phyloP scores from a whole-genome alignment of 1,140 invertebrate species.

The Drosophila kikkawai region DNA sequence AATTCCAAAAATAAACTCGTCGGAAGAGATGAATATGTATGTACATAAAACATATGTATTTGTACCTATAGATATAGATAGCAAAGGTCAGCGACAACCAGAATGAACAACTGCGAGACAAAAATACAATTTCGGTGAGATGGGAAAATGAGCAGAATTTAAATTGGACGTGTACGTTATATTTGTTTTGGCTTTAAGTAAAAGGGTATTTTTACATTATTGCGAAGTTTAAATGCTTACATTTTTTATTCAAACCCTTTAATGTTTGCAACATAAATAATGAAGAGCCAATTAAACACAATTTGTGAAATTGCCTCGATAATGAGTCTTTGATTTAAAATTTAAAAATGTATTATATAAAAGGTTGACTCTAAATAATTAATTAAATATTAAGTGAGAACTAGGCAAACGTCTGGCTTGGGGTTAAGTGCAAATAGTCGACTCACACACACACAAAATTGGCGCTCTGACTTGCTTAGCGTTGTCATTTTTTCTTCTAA shows the following conservation, averaged over 20 bases:
- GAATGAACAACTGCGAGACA: constrained; percentile 22
- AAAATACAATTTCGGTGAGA: constrained; percentile 20
- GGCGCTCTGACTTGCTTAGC: constrained; percentile 34
- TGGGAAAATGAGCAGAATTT: constrained; percentile 7
- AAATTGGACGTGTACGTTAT: neutral
- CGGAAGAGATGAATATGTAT: constrained; percentile 38
- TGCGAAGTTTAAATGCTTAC: too few relatives aligned
- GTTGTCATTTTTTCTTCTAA: constrained; percentile 21
- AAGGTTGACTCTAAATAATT: neutral
- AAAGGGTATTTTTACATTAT: neutral
- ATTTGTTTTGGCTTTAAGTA: neutral
- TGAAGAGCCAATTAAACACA: neutral
- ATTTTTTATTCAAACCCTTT: neutral
- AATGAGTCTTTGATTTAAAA: neutral
- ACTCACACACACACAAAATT: constrained; percentile 42
- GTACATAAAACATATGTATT: constrained; percentile 36
- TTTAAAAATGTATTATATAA: neutral
- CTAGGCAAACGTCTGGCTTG: constrained; percentile 3
- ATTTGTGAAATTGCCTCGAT: neutral
- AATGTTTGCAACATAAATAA: neutral
- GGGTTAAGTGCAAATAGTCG: constrained; percentile 48
- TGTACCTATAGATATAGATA: constrained; percentile 32
- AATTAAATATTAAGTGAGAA: neutral
- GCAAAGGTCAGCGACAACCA: constrained; percentile 69
- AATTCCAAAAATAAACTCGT: constrained; percentile 66